Conservation (phyloP, 2,888 invertebrate species). For the Uloborus plumipes region DNA sequence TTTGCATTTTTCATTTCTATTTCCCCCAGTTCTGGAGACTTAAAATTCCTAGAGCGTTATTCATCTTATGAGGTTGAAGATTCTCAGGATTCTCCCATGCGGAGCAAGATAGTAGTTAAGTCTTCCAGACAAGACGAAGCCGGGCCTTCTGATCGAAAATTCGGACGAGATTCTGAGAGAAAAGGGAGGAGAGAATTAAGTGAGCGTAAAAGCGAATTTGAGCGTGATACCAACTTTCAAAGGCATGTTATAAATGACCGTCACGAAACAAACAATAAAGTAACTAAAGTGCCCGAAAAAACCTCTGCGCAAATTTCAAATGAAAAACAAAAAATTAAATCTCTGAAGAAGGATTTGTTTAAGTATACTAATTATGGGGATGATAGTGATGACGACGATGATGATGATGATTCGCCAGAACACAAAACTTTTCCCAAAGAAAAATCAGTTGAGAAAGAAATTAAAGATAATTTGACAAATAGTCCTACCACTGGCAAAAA, state of each 20-base stretch:
- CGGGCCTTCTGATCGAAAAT: not conserved
- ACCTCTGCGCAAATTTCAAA: not conserved
- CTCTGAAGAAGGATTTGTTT: not conserved
- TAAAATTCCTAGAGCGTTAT: no score
- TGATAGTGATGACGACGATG: not conserved
- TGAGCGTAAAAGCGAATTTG: no score
- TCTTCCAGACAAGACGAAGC: constrained; percentile 18
- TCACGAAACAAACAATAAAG: not conserved
- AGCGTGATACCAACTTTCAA: not conserved
- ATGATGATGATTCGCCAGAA: not conserved
- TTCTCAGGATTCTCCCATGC: not conserved
- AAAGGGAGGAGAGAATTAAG: not conserved
- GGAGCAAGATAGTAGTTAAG: constrained; percentile 44
- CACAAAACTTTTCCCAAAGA: not conserved
- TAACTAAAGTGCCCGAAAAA: not conserved
- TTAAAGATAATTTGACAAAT: not conserved
- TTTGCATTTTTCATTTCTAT: no score
- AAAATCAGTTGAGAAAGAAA: not conserved
- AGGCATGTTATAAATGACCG: not conserved
- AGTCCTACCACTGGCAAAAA: no score
- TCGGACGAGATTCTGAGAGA: not conserved
- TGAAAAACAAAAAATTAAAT: not conserved
- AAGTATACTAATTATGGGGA: not conserved
- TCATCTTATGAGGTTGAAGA: no score
- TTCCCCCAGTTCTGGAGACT: no score